Evolutionary conservation across 23 tunicate genomes (phyloP).

Genomic region (Trididemnum clinides): DNA sequence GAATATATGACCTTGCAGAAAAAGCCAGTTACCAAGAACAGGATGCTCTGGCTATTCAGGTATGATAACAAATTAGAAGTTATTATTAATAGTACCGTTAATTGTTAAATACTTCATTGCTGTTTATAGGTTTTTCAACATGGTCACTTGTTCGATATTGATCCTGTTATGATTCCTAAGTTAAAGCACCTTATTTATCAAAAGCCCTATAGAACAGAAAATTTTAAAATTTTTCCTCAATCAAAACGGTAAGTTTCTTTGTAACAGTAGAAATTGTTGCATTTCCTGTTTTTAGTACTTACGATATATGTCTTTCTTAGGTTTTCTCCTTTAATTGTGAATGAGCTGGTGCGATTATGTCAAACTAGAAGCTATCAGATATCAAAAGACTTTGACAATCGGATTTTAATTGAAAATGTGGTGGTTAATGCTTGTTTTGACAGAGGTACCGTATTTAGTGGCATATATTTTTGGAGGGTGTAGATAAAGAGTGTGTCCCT

Average conservation of each 20-base stretch:
- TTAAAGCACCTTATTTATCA: neutral
- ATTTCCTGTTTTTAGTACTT: too few species aligned
- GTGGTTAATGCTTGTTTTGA: constrained; percentile 28
- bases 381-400: neutral
- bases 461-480: too few species aligned
- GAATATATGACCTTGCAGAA: constrained; percentile 22
- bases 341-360: constrained; percentile 59
- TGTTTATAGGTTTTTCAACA: constrained; percentile 54
- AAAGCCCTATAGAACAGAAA: constrained; percentile 5
- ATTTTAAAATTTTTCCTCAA: constrained; percentile 19
- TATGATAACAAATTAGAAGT: too few species aligned
- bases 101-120: neutral
- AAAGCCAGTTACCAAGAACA: constrained; percentile 4
- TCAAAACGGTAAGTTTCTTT: constrained; percentile 33
- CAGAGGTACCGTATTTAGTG: too few species aligned
- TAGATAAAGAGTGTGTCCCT: neutral
- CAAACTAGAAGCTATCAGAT: constrained; percentile 13
- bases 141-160: constrained; percentile 76
- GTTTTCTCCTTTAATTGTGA: constrained; percentile 33
- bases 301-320: constrained; percentile 49
- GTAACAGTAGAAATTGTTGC: too few species aligned
- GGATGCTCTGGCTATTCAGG: constrained; percentile 63
- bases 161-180: constrained; percentile 52
- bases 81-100: too few species aligned
- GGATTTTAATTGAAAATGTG: constrained; percentile 37